These are phyloP conservation scores for Tipula lateralis DNA, from an alignment of 2,888 invertebrate genomes.

Conservation along the genomic window DNA sequence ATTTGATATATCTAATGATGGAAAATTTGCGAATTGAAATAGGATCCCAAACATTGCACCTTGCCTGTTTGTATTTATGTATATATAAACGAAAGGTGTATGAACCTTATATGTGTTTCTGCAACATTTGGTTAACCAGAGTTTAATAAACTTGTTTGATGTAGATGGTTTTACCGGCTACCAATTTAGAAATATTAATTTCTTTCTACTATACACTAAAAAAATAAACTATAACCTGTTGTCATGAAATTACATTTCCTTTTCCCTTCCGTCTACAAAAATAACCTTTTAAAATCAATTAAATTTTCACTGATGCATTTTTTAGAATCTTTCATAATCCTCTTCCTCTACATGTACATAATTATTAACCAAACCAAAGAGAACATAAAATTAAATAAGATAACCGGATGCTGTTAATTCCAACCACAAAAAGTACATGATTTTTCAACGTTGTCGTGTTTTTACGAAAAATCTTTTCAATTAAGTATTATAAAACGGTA, in stretches of 20 bases:
- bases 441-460: not conserved
- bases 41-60: not conserved
- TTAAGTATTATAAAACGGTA: too few species aligned
- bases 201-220: not conserved
- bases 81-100: not conserved
- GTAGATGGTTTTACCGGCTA: not conserved
- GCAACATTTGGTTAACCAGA: not conserved
- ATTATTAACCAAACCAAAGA: constrained; percentile 25
- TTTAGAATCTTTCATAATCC: constrained; percentile 4
- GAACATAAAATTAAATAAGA: constrained; percentile 4
- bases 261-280: not conserved
- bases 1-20: not conserved
- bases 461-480: not conserved
- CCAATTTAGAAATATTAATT: not conserved
- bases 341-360: constrained; percentile 4
- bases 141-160: not conserved
- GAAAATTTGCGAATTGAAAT: constrained; percentile 1
- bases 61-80: not conserved
- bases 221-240: not conserved
- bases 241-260: not conserved
- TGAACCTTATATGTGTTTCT: not conserved
- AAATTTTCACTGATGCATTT: not conserved
- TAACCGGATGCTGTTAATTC: constrained; percentile 30
- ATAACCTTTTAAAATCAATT: constrained; percentile 9
- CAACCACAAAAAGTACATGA: not conserved